A percentile compares a stretch with the other conserved stretches of the same genome.
Conservation (phyloP, 2,113 vertebrate species). For the Mola mola region DNA sequence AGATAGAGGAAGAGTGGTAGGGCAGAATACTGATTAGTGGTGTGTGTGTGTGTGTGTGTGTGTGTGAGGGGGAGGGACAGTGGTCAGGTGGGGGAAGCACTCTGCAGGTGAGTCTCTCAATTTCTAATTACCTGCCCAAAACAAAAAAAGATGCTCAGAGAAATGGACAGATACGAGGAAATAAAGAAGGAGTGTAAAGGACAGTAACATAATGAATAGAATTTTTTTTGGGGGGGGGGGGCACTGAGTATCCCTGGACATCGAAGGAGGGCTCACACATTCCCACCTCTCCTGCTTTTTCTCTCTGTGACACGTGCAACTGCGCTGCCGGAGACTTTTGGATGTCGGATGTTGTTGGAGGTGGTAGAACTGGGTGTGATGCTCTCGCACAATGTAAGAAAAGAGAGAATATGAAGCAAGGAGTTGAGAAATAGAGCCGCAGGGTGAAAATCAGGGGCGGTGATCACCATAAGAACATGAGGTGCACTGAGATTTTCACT, state of each 20-base stretch:
- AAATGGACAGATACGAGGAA: constrained; percentile 18
- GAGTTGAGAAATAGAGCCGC: constrained; percentile 60
- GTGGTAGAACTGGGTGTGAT: constrained; percentile 25
- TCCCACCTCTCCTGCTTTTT: constrained; percentile 1
- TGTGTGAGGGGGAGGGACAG: constrained; percentile 10
- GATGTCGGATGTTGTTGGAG: constrained; percentile 10
- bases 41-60: constrained; percentile 21
- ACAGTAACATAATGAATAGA: background rate
- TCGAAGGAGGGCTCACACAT: constrained; percentile 21
- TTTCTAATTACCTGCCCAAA: constrained; percentile 22
- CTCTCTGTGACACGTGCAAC: constrained; percentile 25
- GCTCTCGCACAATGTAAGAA: constrained; percentile 30
- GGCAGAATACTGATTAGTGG: constrained; percentile 78
- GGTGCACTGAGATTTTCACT: constrained; percentile 53
- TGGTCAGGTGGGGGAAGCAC: constrained; percentile 29
- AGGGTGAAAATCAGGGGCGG: constrained; percentile 26
- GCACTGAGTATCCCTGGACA: too few relatives aligned
- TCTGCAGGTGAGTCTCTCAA: constrained; percentile 71
- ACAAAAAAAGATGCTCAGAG: constrained; percentile 27
- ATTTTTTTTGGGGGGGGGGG: too few relatives aligned
- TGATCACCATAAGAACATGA: constrained; percentile 46
- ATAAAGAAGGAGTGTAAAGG: constrained; percentile 17
- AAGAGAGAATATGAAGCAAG: constrained; percentile 34
- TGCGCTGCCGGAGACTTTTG: constrained; percentile 28
- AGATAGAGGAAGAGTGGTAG: constrained; percentile 44